Evolutionary conservation across 1,140 invertebrate species (phyloP).

Genomic region (Bombus pascuorum): DNA sequence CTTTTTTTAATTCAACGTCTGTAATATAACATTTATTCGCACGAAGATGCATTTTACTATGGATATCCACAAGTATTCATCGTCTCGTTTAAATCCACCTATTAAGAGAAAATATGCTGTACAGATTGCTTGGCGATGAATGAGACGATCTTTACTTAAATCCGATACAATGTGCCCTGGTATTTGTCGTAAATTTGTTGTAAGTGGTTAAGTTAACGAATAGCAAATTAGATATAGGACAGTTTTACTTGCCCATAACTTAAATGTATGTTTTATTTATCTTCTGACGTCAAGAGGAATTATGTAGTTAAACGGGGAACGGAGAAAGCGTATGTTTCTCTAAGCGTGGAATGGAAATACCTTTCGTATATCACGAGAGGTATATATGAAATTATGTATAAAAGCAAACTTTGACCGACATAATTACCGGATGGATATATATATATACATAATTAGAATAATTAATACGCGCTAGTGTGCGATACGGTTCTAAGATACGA

Average conservation of each 20-base stretch:
- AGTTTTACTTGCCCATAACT: conserved; percentile 81
- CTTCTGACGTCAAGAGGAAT: conserved; percentile 46
- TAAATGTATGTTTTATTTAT: conserved; percentile 74
- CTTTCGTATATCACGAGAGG: not conserved
- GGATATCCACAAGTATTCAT: not conserved
- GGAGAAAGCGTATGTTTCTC: not conserved
- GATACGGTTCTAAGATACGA: not conserved
- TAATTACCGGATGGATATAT: not conserved
- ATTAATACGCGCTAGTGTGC: not conserved
- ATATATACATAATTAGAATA: not conserved
- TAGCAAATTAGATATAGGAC: conserved; percentile 75
- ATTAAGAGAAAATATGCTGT: not conserved
- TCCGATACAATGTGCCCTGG: not conserved
- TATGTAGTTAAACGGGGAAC: not conserved
- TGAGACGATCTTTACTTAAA: conserved; percentile 22
- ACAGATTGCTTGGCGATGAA: not conserved
- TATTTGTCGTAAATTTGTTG: conserved; percentile 35
- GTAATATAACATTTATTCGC: conserved; percentile 25
- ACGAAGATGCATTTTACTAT: not conserved
- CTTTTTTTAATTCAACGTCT: conserved; percentile 19
- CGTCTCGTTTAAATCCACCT: conserved; percentile 14
- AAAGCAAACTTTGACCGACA: not conserved
- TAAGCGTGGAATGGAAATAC: not conserved
- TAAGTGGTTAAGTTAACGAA: conserved; percentile 73
- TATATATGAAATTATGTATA: not conserved